Evolutionary conservation across 2,113 vertebrate genomes (phyloP), one percentile per base, ranked within the genome.

Genomic region (Platichthys flesus): DNA sequence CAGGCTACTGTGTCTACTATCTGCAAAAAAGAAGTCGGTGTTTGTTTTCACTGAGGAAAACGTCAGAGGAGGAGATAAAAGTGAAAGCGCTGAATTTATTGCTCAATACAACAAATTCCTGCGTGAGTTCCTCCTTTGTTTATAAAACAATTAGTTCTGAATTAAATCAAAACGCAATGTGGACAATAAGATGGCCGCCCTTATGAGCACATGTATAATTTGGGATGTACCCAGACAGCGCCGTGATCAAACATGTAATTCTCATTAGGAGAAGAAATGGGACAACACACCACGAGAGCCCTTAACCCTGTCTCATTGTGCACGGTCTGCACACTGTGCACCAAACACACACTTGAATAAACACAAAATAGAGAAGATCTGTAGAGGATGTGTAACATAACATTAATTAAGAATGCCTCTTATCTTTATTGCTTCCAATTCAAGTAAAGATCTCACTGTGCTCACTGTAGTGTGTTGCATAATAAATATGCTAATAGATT

Each of bases 121-220:
- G 9, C 18, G 51, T 23, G 9, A 26, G 56, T 23, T 62, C 58
- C 40, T 31, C 59, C 42, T 70, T 63, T 52, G 66, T 77, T 82
- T 67, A 58, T 55, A 58, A n/a, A 69, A 59, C 72, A 64, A 51
- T 75, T 55, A 51, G 52, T 64, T 23, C 35, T 42, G 68, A 82
- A 61, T 66, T 54, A 57, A 72, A 87, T 81, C 62, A 80, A 60
- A 79, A 78, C 70, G 65, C 55, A 23, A 42, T 1, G 13, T 28
- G 52, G 65, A 77, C 67, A 70, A 65, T 65, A 69, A 62, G 71
- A 63, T 3, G 24, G 64, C 55, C 65, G 45, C 49, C 35, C 70
- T 67, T 62, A 71, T 74, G 56, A 76, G 70, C 23, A 76, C 60
- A 49, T 83, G 76, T 82, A 67, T 86, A 88, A 88, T 89, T 85